Percentiles rank a stretch among this genome's conserved stretches.
These are phyloP conservation scores for Centrocercus urophasianus DNA, from an alignment of 2,113 vertebrate species.

Conservation along the genomic window DNA sequence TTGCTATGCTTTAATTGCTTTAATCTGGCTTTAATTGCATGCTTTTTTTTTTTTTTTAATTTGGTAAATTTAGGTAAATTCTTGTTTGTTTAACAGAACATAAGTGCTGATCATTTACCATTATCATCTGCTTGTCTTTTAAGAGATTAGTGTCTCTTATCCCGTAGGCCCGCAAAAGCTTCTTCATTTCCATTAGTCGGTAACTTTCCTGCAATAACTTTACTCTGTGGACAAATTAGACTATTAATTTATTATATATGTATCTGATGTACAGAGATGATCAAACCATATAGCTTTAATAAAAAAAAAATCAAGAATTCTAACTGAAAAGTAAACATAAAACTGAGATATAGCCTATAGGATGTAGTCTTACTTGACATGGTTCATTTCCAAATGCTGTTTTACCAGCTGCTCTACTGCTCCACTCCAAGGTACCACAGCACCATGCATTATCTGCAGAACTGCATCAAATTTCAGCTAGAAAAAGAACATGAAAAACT, in stretches of 20 bases:
- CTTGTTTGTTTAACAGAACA: background rate
- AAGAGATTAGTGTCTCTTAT: constrained; percentile 90
- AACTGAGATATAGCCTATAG: background rate
- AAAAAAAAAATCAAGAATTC: too few species aligned
- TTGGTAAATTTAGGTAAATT: background rate
- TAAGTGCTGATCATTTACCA: constrained; percentile 76
- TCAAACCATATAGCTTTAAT: background rate
- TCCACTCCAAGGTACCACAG: constrained; percentile 91
- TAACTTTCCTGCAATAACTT: constrained; percentile 92
- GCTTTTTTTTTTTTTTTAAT: too few species aligned
- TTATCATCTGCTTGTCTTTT: constrained; percentile 85
- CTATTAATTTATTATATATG: background rate
- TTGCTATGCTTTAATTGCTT: background rate
- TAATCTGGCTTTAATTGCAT: background rate
- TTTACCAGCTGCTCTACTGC: constrained; percentile 91
- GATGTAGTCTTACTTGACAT: constrained; percentile 86
- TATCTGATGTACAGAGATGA: too few species aligned
- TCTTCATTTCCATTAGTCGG: constrained; percentile 94
- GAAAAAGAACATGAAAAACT: background rate
- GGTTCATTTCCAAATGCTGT: constrained; percentile 90
- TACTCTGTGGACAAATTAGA: constrained; percentile 78
- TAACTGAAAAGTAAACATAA: background rate
- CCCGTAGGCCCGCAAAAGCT: constrained; percentile 90
- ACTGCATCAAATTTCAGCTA: constrained; percentile 95
- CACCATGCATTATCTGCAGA: constrained; percentile 92